Percentiles rank a stretch among this genome's conserved stretches.
phyloP scores from a whole-genome alignment of 2,113 vertebrate genomes.

The Petroica traversi region DNA sequence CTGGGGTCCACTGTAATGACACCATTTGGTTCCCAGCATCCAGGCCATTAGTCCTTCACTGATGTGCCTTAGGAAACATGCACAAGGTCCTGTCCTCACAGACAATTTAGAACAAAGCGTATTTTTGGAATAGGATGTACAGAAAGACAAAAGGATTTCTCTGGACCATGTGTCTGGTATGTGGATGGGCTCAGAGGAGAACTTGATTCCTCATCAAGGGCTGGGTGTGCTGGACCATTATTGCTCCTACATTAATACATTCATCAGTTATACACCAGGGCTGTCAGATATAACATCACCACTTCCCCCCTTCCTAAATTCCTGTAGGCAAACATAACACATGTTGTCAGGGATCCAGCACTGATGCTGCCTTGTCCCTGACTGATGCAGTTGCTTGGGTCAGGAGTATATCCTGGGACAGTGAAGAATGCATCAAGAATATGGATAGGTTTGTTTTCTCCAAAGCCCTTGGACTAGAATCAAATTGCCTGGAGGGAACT shows the following conservation, averaged over 20 bases:
- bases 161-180: not conserved
- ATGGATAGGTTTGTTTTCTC: not conserved
- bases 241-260: not conserved
- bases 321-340: not conserved
- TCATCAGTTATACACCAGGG: not conserved
- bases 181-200: not conserved
- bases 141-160: not conserved
- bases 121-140: not conserved
- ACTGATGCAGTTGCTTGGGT: not conserved
- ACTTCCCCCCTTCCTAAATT: not conserved
- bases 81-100: not conserved
- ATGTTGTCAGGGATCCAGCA: not conserved
- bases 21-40: not conserved
- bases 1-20: not conserved
- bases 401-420: not conserved
- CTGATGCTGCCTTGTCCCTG: not conserved
- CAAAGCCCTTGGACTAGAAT: not conserved
- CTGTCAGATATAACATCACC: not conserved
- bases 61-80: not conserved
- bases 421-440: not conserved
- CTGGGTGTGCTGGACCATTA: not conserved
- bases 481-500: slow-evolving; percentile 12
- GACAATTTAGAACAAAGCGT: not conserved
- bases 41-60: not conserved
- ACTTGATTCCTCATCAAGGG: not conserved